Base-by-base conservation (phyloP, 2,113 vertebrate genomes). In the Sorex araneus region DNA sequence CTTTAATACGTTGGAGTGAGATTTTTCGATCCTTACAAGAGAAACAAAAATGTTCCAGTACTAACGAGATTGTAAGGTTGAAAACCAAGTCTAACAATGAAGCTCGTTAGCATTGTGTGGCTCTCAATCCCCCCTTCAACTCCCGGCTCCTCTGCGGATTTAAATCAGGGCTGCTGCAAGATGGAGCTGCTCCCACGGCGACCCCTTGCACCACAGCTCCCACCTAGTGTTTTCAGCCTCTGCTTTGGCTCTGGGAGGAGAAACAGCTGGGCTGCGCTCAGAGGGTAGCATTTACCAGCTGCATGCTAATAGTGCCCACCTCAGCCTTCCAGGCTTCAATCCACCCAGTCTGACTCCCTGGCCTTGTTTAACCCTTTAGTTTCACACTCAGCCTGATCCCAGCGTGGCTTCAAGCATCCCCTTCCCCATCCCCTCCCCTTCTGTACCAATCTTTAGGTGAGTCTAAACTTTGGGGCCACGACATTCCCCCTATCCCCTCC, bases 51-150 rank as follows among this genome's bases (percentile, higher is more conserved):
- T 75, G 91, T 94, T 96, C 95, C 94, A 92, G 74, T 95, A 94
- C 97, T 96, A 96, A 94, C 96, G 97, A 97, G 96, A 96, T 92
- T 95, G 90, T 96, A 95, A 94, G 84, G 95, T 96, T 97, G 96
- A 97, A 97, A 98, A 97, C 97, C 95, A 97, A 98, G 96, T 94
- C 93, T 95, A 97, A 98, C 97, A 98, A 96, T 97, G 96, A 97
- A 96, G 97, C 97, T 98, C 96, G 98, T 98, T 97, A 98, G 97
- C 98, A 97, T 97, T 93, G 95, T 95, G 91, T 92, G 96, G 97
- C 96, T 97, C 97, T 97, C 94, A 97, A 97, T 96, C 94, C 96
- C 93, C 95, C 96, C 97, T 97, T 63, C 92, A 94, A 97, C 9
- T 9, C 47, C 10, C 97, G 97, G 95, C 97, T 97, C 96, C 95